Evolutionary conservation across 2,888 invertebrate species (phyloP).

Genomic region (Phytoseiulus persimilis): DNA sequence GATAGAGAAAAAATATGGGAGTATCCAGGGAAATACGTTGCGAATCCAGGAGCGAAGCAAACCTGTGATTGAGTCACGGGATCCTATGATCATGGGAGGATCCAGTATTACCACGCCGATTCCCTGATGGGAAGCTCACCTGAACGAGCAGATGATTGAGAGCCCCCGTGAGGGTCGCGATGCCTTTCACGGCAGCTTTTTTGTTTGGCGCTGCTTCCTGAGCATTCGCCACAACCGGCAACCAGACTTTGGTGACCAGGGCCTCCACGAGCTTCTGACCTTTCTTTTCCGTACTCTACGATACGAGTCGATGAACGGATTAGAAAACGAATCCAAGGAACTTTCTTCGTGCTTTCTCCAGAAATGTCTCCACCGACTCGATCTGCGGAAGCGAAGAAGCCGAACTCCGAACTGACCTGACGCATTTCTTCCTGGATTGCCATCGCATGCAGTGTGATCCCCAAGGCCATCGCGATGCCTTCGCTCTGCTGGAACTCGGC

Average conservation of each 20-base stretch:
- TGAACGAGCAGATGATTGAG: conserved; percentile 22
- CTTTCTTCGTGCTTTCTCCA: not conserved
- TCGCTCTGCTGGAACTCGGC: not conserved
- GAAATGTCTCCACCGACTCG: too few species aligned
- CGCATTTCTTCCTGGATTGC: not conserved
- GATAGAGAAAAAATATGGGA: too few species aligned
- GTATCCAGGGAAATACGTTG: too few species aligned
- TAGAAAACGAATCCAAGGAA: not conserved
- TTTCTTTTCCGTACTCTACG: not conserved
- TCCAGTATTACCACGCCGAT: too few species aligned
- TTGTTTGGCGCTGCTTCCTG: conserved; percentile 7
- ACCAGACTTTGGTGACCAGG: conserved; percentile 13
- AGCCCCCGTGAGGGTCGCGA: conserved; percentile 8
- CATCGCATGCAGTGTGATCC: conserved; percentile 11
- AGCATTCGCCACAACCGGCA: conserved; percentile 17
- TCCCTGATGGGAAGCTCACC: not conserved
- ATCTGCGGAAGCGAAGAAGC: not conserved
- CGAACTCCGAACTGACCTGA: not conserved
- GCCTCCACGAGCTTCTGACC: conserved; percentile 22
- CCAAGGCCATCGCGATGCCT: conserved; percentile 15
- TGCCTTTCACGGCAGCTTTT: conserved; percentile 12
- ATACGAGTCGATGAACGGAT: not conserved
- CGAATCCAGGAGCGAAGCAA: too few species aligned
- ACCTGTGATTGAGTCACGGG: too few species aligned
- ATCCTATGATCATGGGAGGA: too few species aligned